These are phyloP conservation scores for Parazoanthus darwini DNA, from an alignment of 92 coral and sea anemone species.

Conservation along the genomic window DNA sequence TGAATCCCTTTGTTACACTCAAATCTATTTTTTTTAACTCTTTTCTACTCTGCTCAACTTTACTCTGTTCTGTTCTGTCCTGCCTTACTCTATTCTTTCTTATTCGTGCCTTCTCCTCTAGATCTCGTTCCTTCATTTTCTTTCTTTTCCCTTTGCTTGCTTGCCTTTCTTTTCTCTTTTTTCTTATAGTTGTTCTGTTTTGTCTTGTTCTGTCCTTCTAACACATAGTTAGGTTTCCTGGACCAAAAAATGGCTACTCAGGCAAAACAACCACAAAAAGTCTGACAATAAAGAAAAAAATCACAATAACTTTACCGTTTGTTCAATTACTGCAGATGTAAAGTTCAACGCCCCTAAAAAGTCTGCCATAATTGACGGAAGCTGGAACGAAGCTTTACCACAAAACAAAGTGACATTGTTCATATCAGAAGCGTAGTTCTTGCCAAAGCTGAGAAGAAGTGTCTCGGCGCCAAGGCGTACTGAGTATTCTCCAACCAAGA, in stretches of 20 bases:
- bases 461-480: constrained; percentile 5
- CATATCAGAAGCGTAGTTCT: constrained; percentile 6
- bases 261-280: not conserved
- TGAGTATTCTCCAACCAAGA: constrained; percentile 1
- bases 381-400: not conserved
- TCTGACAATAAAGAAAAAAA: not conserved
- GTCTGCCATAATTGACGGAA: not conserved
- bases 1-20: not conserved
- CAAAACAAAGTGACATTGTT: not conserved
- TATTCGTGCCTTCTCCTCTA: not conserved
- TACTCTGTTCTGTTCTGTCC: not conserved
- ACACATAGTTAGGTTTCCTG: not conserved
- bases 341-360: not conserved
- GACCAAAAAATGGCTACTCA: not conserved
- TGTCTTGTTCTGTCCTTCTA: not conserved
- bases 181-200: not conserved
- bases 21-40: not conserved
- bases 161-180: not conserved
- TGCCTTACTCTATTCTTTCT: not conserved
- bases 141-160: too few species aligned
- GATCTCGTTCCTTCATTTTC: not conserved
- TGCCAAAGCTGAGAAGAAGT: not conserved
- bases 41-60: not conserved
- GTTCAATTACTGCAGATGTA: constrained; percentile 2
- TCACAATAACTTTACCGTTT: not conserved